phyloP scores from a whole-genome alignment of 2,113 vertebrate species.

The Oryzias javanicus region DNA sequence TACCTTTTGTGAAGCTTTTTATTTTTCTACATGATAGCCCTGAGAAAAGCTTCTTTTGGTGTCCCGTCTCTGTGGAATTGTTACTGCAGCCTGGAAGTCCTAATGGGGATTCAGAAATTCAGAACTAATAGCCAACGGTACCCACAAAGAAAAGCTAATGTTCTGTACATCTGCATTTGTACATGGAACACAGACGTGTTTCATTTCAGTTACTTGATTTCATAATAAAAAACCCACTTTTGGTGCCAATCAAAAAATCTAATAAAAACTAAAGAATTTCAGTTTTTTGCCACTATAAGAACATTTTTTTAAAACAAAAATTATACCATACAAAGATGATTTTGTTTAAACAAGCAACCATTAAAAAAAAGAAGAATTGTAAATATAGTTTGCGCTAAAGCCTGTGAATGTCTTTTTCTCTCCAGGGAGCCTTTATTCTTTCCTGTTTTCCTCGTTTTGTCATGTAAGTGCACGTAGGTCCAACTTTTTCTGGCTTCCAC shows the following conservation, averaged over 20 bases:
- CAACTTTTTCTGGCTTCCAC: conserved; percentile 2
- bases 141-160: background rate
- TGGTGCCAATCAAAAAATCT: conserved; percentile 19
- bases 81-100: background rate
- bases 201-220: conserved; percentile 12
- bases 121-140: background rate
- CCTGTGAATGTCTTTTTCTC: conserved; percentile 19
- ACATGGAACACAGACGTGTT: conserved; percentile 24
- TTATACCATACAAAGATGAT: conserved; percentile 34
- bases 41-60: background rate
- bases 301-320: conserved; percentile 28
- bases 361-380: background rate
- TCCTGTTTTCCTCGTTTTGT: conserved; percentile 19
- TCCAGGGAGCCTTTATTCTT: conserved; percentile 12
- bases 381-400: conserved; percentile 10
- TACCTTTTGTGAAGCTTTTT: background rate
- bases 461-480: conserved; percentile 5
- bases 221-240: conserved; percentile 16
- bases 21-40: background rate
- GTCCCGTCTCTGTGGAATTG: background rate
- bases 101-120: background rate
- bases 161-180: background rate
- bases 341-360: background rate
- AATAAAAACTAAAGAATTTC: conserved; percentile 21
- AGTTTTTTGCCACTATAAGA: conserved; percentile 42